These are phyloP conservation scores for Corydoras sp. DNA, from an alignment of 2,113 vertebrate genomes.

Conservation along the genomic window DNA sequence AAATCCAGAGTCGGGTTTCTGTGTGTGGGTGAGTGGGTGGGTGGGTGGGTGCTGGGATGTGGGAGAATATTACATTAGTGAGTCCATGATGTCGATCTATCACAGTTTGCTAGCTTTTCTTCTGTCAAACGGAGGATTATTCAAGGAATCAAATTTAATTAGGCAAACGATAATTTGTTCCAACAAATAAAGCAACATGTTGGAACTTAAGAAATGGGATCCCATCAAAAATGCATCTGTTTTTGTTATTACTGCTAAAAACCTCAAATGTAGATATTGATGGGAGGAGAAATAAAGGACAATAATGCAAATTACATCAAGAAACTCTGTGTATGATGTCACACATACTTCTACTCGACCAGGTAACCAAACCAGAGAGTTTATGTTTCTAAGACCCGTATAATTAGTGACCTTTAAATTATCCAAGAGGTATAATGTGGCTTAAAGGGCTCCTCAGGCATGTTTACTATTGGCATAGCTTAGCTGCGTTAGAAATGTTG, in stretches of 20 bases:
- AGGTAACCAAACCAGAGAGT: neutral
- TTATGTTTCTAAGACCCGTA: slow-evolving; percentile 6
- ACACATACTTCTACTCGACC: too few species aligned
- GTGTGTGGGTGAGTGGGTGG: slow-evolving; percentile 3
- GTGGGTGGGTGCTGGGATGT: slow-evolving; percentile 2
- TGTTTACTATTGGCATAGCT: slow-evolving; percentile 34
- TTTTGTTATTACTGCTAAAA: too few species aligned
- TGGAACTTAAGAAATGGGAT: too few species aligned
- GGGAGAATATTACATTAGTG: neutral
- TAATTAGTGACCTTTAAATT: slow-evolving; percentile 64
- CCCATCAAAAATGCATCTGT: too few species aligned
- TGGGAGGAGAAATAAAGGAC: too few species aligned
- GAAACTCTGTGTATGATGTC: too few species aligned
- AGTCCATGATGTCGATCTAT: neutral
- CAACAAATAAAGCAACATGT: too few species aligned
- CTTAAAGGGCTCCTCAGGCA: slow-evolving; percentile 53
- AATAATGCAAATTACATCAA: too few species aligned
- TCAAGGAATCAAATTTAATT: neutral
- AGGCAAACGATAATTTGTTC: too few species aligned
- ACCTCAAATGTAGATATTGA: too few species aligned
- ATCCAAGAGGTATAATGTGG: slow-evolving; percentile 70
- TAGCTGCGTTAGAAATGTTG: slow-evolving; percentile 22
- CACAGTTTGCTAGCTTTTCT: neutral
- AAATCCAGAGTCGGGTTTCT: neutral
- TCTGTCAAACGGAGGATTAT: neutral